A percentile compares a stretch with the other conserved stretches of the same genome.
Conservation (phyloP, 2,113 vertebrate genomes). For the Poecilia latipinna region DNA sequence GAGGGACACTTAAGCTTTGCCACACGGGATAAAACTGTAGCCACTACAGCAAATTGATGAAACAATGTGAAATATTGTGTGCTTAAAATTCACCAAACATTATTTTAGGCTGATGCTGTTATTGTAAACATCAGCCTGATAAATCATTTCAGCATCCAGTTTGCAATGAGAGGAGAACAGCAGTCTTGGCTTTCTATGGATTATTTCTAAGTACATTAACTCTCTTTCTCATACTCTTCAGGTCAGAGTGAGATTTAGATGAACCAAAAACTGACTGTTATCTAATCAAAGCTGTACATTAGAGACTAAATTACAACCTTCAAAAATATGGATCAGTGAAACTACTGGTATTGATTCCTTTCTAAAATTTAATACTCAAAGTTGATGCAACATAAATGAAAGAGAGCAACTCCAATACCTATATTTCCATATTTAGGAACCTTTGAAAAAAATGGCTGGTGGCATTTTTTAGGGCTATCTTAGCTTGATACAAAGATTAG, state of each 20-base stretch:
- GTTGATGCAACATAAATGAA: slow-evolving; percentile 4
- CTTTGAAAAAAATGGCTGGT: background rate
- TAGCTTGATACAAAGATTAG: background rate
- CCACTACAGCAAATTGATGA: background rate
- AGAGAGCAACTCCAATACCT: background rate
- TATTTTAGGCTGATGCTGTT: background rate
- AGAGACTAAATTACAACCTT: background rate
- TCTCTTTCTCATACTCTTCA: background rate
- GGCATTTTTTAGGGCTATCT: background rate
- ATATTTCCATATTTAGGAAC: background rate
- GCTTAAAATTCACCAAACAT: too few species aligned
- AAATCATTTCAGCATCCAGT: background rate
- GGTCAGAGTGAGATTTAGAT: background rate
- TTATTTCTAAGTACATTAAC: background rate
- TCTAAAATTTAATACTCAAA: background rate
- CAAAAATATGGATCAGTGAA: background rate
- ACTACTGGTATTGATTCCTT: too few species aligned
- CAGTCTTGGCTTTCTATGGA: background rate
- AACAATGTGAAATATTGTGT: background rate
- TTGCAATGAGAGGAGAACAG: background rate
- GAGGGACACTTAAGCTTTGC: background rate
- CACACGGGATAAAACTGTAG: background rate
- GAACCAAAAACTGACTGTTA: background rate
- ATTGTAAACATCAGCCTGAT: background rate
- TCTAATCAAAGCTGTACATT: background rate